Evolutionary conservation across 2,888 invertebrate genomes (phyloP).

Genomic region (Acrocyrtus sp.): DNA sequence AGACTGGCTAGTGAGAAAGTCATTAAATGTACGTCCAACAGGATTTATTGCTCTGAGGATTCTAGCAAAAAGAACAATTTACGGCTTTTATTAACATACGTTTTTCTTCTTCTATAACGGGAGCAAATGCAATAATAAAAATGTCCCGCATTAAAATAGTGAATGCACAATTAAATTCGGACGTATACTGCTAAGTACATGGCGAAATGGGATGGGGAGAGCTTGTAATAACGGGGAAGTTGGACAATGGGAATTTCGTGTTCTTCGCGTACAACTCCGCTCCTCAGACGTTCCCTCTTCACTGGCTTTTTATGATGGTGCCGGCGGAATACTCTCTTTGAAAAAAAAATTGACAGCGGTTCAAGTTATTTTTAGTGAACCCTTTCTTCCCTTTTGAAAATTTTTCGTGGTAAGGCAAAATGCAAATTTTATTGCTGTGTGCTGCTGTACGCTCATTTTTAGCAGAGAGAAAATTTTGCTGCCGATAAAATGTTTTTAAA

Average conservation of each 20-base stretch:
- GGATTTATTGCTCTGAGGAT: conserved; percentile 49
- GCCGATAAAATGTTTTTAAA: not conserved
- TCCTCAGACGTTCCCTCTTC: too few species aligned
- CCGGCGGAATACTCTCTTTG: too few species aligned
- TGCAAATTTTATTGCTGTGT: conserved; percentile 48
- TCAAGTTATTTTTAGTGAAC: too few species aligned
- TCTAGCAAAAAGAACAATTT: conserved; percentile 28
- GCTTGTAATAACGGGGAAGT: not conserved
- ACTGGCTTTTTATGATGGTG: not conserved
- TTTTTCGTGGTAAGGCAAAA: conserved; percentile 24
- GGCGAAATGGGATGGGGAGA: not conserved
- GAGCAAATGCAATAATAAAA: not conserved
- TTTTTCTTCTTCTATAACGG: not conserved
- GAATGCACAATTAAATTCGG: not conserved
- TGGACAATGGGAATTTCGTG: too few species aligned
- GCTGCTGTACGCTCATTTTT: conserved; percentile 27
- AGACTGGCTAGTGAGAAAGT: conserved; percentile 41
- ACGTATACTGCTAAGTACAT: not conserved
- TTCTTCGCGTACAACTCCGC: too few species aligned
- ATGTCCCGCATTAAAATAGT: not conserved
- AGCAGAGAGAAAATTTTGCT: conserved; percentile 36
- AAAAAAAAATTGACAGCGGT: not conserved
- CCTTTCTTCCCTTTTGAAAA: not conserved
- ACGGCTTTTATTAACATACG: conserved; percentile 25
- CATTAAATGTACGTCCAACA: conserved; percentile 45